Percentiles rank a stretch among this genome's conserved stretches.
Evolutionary conservation across 1,140 invertebrate genomes (phyloP).

Genomic region (Dendroctonus valens): DNA sequence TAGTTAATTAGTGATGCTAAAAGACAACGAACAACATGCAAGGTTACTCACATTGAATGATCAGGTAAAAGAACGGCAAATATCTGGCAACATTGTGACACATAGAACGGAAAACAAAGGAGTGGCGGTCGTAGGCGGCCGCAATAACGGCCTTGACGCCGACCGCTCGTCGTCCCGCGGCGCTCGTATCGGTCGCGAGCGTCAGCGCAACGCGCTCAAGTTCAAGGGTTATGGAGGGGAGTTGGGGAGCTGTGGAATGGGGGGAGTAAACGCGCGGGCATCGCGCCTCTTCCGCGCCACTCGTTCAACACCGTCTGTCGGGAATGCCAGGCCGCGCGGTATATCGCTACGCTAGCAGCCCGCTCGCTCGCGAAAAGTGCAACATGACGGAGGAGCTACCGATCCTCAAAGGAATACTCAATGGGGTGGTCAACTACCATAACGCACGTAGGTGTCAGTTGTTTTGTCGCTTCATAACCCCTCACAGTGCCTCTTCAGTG

Average conservation of each 20-base stretch:
- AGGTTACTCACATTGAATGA: too few relatives aligned
- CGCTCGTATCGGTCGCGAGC: constrained; percentile 37
- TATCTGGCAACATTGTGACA: neutral
- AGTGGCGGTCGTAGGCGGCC: constrained; percentile 40
- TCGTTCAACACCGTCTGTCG: constrained; percentile 36
- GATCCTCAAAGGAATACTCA: constrained; percentile 83
- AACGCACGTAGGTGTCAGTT: constrained; percentile 81
- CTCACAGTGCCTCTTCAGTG: too few relatives aligned
- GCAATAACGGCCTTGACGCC: constrained; percentile 39
- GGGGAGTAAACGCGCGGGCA: constrained; percentile 52
- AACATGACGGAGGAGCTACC: constrained; percentile 83
- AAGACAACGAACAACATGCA: too few relatives aligned
- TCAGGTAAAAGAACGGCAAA: neutral
- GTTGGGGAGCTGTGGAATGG: constrained; percentile 50
- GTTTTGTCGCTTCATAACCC: neutral
- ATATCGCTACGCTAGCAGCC: constrained; percentile 42
- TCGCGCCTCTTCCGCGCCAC: constrained; percentile 55
- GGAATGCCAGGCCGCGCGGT: constrained; percentile 49
- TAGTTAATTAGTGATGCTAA: too few relatives aligned
- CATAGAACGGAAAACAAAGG: constrained; percentile 52
- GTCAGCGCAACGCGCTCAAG: constrained; percentile 55
- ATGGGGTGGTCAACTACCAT: constrained; percentile 83
- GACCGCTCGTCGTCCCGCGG: constrained; percentile 40
- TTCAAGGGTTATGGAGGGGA: constrained; percentile 61
- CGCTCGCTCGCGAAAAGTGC: constrained; percentile 36